These are phyloP conservation scores for Caenorhabditis brenneri DNA, from an alignment of 1,140 invertebrate species.

Conservation along the genomic window DNA sequence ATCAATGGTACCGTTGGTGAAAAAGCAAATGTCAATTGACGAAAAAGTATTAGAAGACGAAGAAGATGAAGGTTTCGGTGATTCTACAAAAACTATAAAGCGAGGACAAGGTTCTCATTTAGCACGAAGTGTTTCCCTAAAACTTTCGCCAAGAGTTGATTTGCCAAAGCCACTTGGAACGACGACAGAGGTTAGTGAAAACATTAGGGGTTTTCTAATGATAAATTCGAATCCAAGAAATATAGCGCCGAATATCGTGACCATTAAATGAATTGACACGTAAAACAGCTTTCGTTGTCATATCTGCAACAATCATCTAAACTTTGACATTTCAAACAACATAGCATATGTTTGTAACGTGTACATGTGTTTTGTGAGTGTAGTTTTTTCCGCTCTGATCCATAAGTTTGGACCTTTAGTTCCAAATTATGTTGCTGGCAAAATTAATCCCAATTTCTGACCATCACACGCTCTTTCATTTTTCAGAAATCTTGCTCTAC, in stretches of 20 bases:
- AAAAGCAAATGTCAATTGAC: conserved; percentile 31
- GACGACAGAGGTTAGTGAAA: neutral
- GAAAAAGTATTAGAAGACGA: neutral
- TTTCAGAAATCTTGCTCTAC: neutral
- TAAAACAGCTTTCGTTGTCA: too few relatives aligned
- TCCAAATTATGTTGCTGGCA: too few relatives aligned
- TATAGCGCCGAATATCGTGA: neutral
- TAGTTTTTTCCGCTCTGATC: too few relatives aligned
- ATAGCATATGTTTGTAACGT: too few relatives aligned
- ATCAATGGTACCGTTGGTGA: neutral
- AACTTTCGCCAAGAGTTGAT: neutral
- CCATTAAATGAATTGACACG: neutral
- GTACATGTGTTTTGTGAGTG: too few relatives aligned
- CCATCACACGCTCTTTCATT: neutral
- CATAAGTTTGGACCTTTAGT: too few relatives aligned
- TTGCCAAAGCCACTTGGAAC: neutral
- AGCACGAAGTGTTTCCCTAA: neutral
- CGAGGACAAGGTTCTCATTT: neutral
- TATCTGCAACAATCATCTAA: too few relatives aligned
- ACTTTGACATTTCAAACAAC: too few relatives aligned
- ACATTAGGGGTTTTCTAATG: too few relatives aligned
- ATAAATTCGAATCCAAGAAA: too few relatives aligned
- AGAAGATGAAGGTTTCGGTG: neutral
- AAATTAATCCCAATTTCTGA: too few relatives aligned
- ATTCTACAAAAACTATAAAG: neutral